Evolutionary conservation across 2,797 vertebrate species (phyloP).

Genomic region (Coregonus sp.): DNA sequence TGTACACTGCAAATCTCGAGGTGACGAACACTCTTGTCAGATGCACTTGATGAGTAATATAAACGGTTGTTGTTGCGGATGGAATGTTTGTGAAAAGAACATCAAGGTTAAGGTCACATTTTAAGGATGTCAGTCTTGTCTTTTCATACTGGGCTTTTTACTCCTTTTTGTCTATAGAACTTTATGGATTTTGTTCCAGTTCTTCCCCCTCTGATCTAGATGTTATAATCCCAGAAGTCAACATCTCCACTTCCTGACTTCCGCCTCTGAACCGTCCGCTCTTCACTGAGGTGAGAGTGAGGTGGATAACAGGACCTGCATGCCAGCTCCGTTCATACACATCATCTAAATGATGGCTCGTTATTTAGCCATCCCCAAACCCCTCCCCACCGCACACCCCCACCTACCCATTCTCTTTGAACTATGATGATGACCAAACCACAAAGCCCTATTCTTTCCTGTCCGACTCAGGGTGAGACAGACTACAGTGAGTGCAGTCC

Average conservation of each 20-base stretch:
- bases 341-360: background rate
- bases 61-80: slow-evolving; percentile 32
- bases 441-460: background rate
- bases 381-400: background rate
- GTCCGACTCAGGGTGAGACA: background rate
- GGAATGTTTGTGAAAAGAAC: slow-evolving; percentile 46
- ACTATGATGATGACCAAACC: background rate
- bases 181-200: slow-evolving; percentile 44
- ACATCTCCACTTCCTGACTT: slow-evolving; percentile 46
- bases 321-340: background rate
- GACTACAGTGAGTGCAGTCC: too few relatives aligned
- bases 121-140: slow-evolving; percentile 38
- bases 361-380: background rate
- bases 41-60: slow-evolving; percentile 12
- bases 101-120: slow-evolving; percentile 46
- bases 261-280: background rate
- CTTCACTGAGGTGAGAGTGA: background rate
- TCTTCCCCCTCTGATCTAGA: slow-evolving; percentile 53
- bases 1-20: slow-evolving; percentile 33
- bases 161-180: slow-evolving; percentile 22
- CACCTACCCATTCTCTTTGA: background rate
- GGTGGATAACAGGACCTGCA: background rate
- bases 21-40: slow-evolving; percentile 22
- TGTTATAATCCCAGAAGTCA: slow-evolving; percentile 64
- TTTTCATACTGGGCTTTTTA: slow-evolving; percentile 16